Evolutionary conservation across 2,113 vertebrate genomes (phyloP).

Genomic region (Spea multiplicata): DNA sequence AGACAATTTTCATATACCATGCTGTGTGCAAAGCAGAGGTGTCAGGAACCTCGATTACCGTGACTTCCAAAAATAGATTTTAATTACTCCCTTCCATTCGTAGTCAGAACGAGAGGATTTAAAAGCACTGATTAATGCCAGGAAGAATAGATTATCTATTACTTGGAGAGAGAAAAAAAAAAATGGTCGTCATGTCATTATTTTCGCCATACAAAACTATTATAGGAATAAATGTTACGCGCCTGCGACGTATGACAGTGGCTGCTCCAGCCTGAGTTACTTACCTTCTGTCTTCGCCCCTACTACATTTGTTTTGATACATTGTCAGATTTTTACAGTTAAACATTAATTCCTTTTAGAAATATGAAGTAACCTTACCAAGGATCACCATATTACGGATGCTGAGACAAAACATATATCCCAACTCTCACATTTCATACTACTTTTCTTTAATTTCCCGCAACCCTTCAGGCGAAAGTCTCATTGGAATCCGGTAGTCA

Average conservation of each 20-base stretch:
- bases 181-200: not conserved
- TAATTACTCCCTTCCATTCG: slow-evolving; percentile 40
- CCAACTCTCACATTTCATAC: too few relatives aligned
- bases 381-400: too few relatives aligned
- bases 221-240: slow-evolving; percentile 5
- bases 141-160: slow-evolving; percentile 22
- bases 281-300: not conserved
- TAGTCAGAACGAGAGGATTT: slow-evolving; percentile 25
- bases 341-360: too few relatives aligned
- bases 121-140: slow-evolving; percentile 22
- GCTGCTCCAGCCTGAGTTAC: not conserved
- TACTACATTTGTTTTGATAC: not conserved
- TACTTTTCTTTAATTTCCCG: too few relatives aligned
- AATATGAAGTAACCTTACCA: too few relatives aligned
- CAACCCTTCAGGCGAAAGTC: too few relatives aligned
- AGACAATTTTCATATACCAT: slow-evolving; percentile 9
- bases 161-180: not conserved
- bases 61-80: slow-evolving; percentile 38
- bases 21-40: slow-evolving; percentile 24
- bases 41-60: slow-evolving; percentile 31
- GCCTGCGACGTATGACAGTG: not conserved
- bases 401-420: too few relatives aligned
- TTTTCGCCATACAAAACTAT: not conserved
- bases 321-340: not conserved
- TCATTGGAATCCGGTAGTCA: too few relatives aligned